Evolutionary conservation across 53 echinoderm and acorn worm genomes (phyloP).

Genomic region (Holothuria leucospilota): DNA sequence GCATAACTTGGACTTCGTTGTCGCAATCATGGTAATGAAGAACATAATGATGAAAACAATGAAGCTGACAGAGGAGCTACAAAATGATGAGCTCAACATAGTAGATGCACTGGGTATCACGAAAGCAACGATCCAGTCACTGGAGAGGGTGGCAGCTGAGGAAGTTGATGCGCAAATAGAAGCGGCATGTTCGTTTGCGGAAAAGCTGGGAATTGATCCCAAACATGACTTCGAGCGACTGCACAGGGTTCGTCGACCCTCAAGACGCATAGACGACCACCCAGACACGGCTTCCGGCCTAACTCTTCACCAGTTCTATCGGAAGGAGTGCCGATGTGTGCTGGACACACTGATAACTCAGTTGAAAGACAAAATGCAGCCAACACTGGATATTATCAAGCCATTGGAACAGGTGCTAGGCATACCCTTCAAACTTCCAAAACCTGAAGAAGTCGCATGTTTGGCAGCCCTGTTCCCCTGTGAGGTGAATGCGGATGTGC

Average conservation of each 20-base stretch:
- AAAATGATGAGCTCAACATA: too few species aligned
- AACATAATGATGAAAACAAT: background rate
- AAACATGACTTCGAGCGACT: background rate
- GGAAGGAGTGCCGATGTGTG: too few species aligned
- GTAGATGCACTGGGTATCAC: too few species aligned
- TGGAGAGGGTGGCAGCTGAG: too few species aligned
- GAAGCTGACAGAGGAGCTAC: too few species aligned
- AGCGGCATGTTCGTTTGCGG: background rate
- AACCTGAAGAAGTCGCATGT: background rate
- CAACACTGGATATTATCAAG: background rate
- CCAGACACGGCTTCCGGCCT: background rate
- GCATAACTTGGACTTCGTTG: background rate
- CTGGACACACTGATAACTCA: background rate
- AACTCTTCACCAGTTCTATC: background rate
- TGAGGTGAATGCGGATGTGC: background rate
- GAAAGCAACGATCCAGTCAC: too few species aligned
- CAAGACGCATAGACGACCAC: background rate
- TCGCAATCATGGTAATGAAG: background rate
- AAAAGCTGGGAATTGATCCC: background rate
- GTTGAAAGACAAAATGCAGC: background rate
- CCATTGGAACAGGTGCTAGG: background rate
- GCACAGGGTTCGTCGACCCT: background rate
- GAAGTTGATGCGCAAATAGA: background rate
- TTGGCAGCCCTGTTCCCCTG: background rate
- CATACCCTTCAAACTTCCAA: background rate